Conservation (phyloP, 2,797 vertebrate species). For the Sebastes umbrosus region DNA sequence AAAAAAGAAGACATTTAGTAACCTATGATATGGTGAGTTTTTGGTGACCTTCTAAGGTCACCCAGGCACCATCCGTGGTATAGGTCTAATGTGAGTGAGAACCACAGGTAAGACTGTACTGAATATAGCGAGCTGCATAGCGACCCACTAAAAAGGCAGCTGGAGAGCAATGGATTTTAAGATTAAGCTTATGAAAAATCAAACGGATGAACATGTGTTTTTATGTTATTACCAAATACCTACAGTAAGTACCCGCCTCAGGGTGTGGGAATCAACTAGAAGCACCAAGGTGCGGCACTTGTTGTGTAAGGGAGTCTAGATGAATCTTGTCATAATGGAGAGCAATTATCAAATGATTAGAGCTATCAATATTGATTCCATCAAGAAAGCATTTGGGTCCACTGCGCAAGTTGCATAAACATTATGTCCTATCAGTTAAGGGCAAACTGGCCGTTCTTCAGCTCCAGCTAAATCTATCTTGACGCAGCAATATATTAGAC, state of each 20-base stretch:
- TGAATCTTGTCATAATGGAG: constrained; percentile 10
- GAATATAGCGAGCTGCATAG: not conserved
- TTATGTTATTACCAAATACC: constrained; percentile 7
- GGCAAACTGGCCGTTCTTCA: not conserved
- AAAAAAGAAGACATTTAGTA: not conserved
- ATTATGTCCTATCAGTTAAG: not conserved
- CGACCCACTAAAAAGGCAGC: not conserved
- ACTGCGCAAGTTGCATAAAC: not conserved
- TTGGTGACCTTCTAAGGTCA: not conserved
- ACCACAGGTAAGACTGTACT: not conserved
- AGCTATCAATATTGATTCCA: not conserved
- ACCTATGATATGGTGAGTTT: not conserved
- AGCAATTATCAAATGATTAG: not conserved
- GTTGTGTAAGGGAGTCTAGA: constrained; percentile 36
- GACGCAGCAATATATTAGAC: not conserved
- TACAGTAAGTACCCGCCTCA: constrained; percentile 14
- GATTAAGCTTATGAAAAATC: not conserved
- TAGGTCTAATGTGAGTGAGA: not conserved
- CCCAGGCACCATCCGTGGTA: not conserved
- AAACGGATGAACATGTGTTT: constrained; percentile 3
- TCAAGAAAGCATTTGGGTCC: not conserved
- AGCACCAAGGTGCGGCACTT: constrained; percentile 61
- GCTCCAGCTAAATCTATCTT: not conserved
- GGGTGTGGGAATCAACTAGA: constrained; percentile 35
- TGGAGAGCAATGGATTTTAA: not conserved